Evolutionary conservation across 2,797 vertebrate species (phyloP), one percentile per base, ranked within the genome.

Genomic region (Threskiornis aethiopicus): DNA sequence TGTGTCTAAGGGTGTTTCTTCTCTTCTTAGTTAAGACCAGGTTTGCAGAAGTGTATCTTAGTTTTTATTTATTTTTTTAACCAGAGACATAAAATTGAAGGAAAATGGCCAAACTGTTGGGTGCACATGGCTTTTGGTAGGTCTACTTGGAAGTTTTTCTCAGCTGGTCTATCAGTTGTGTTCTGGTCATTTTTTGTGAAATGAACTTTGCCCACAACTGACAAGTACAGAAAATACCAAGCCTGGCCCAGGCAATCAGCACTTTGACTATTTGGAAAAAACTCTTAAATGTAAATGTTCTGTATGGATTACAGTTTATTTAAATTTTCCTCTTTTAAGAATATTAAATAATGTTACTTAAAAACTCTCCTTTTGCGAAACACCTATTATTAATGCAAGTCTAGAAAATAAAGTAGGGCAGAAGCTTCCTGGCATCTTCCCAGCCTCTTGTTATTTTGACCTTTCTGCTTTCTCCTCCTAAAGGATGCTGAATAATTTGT

Each of bases 401-500:
- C 59, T 69, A 67, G 73, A 87, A 96, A 79, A 88, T 49, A 66
- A 91, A 95, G 51, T 49, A 66, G 91, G 64, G 76, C 79, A 88
- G 71, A 64, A 96, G 49, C 86, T 84, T 87, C 73, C 84, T 94
- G 83, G 77, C 90, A 84, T 70, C 51, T 67, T 87, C 67, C 59
- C 83, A 93, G 33, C 72, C 72, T 85, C 78, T 83, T 82, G 61
- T 86, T 92, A 31, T 88, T 89, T 89, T 96, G 93, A 90, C 90
- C 89, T 87, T 90, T 92, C 59, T 87, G 57, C 81, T 89, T 96
- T 92, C 67, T 76, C 29, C 62, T 94, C 58, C 58, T 90, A 62
- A 84, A 96, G 80, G 77, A 77, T 41, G 5, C 78, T 92, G 86
- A 80, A 90, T 89, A 96, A 87, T 93, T 95, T 96, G 94, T 96